phyloP scores from a whole-genome alignment of 2,797 vertebrate species.

The Bufotes viridis region DNA sequence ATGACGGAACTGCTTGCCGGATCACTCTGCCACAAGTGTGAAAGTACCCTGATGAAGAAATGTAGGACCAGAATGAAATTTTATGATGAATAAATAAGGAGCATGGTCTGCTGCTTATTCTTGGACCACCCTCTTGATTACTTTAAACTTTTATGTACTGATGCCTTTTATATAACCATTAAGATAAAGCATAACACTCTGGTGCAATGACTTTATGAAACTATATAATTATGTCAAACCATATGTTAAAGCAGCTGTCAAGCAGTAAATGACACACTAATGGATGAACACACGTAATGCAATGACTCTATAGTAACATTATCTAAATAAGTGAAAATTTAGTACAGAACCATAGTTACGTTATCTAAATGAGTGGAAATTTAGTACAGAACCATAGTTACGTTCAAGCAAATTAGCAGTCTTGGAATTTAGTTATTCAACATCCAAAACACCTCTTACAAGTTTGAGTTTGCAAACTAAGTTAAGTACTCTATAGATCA shows the following conservation, averaged over 20 bases:
- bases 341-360: background rate
- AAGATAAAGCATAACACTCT: conserved; percentile 3
- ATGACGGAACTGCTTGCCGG: too few relatives aligned
- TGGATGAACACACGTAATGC: conserved; percentile 1
- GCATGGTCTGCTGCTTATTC: background rate
- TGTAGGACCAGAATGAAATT: background rate
- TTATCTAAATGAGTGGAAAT: too few relatives aligned
- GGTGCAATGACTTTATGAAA: conserved; percentile 12
- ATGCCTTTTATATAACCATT: background rate
- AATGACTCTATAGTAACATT: background rate
- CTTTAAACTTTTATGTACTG: background rate
- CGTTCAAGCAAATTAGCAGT: conserved; percentile 6
- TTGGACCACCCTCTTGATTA: background rate
- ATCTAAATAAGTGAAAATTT: background rate
- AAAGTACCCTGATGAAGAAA: background rate
- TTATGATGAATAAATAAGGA: background rate
- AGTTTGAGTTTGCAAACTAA: too few relatives aligned
- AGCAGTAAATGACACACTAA: conserved; percentile 12
- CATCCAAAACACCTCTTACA: too few relatives aligned
- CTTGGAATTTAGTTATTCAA: conserved; percentile 13
- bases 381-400: too few relatives aligned
- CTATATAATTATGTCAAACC: background rate
- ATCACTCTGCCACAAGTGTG: too few relatives aligned
- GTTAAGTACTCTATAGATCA: too few relatives aligned
- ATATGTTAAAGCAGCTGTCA: conserved; percentile 24